These are phyloP conservation scores for Camelus bactrianus DNA, from an alignment of 2,113 vertebrate genomes.

Conservation along the genomic window DNA sequence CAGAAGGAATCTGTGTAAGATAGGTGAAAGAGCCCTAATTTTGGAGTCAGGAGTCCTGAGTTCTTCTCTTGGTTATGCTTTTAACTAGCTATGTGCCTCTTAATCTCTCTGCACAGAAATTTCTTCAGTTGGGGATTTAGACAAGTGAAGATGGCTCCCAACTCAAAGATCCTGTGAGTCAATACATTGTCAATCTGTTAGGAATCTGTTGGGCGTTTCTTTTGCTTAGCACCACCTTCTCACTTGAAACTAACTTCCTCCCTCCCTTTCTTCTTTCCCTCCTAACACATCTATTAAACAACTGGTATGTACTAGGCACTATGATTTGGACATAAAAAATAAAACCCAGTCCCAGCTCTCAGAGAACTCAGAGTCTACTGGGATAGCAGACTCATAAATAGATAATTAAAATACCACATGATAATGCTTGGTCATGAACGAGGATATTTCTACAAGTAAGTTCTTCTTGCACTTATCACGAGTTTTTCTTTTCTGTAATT, in stretches of 20 bases:
- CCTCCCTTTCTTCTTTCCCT: neutral
- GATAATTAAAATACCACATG: neutral
- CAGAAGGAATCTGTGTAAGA: neutral
- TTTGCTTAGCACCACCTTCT: neutral
- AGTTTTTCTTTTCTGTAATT: constrained; percentile 3
- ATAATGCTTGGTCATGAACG: neutral
- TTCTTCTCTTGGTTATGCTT: neutral
- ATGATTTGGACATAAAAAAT: neutral
- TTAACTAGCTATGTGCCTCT: neutral
- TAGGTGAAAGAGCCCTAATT: neutral
- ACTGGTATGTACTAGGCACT: neutral
- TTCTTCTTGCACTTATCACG: neutral
- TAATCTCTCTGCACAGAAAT: neutral
- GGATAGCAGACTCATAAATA: neutral
- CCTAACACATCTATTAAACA: neutral
- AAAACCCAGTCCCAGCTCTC: neutral
- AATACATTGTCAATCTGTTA: neutral
- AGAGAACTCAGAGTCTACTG: neutral
- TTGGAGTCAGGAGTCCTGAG: neutral
- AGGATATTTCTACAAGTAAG: neutral
- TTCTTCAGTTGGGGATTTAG: neutral
- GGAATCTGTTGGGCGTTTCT: neutral
- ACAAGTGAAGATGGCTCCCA: neutral
- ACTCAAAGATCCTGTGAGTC: neutral
- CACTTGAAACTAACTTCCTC: neutral